These are phyloP conservation scores for Amphipoea oculea DNA, from an alignment of 2,888 invertebrate genomes.

Conservation along the genomic window DNA sequence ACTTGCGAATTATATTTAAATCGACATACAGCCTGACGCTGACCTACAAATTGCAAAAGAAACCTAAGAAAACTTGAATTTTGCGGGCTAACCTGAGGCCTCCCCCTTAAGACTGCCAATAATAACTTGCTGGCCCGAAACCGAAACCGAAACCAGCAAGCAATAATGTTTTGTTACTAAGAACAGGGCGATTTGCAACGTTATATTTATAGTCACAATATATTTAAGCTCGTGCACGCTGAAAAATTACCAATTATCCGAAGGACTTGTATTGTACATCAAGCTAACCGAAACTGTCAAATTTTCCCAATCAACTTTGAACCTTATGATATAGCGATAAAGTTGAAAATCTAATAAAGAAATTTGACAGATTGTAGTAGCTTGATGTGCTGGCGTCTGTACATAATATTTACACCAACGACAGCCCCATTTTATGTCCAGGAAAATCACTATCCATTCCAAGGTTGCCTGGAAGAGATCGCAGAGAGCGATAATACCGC, in stretches of 20 bases:
- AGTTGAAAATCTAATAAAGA: no score
- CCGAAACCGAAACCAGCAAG: constrained; percentile 33
- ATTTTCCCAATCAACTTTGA: no score
- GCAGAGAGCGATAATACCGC: not conserved
- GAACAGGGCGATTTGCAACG: constrained; percentile 21
- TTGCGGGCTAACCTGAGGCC: not conserved
- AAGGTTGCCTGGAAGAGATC: not conserved
- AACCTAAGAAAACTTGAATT: not conserved
- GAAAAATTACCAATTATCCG: constrained; percentile 16
- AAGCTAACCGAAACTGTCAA: no score
- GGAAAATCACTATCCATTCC: not conserved
- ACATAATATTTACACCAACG: no score
- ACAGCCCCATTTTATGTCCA: no score
- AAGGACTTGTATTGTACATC: not conserved
- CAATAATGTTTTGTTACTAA: constrained; percentile 45
- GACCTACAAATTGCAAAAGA: no score
- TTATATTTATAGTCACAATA: constrained; percentile 36
- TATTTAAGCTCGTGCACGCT: constrained; percentile 3
- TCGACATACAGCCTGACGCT: no score
- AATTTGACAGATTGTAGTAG: no score
- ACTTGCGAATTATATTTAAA: no score
- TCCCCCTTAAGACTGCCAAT: constrained; percentile 18
- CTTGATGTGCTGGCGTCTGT: no score
- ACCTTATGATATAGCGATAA: no score
- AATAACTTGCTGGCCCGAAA: constrained; percentile 34